Base-by-base conservation (phyloP, 2,113 vertebrate species). In the Psephotus haematonotus region DNA sequence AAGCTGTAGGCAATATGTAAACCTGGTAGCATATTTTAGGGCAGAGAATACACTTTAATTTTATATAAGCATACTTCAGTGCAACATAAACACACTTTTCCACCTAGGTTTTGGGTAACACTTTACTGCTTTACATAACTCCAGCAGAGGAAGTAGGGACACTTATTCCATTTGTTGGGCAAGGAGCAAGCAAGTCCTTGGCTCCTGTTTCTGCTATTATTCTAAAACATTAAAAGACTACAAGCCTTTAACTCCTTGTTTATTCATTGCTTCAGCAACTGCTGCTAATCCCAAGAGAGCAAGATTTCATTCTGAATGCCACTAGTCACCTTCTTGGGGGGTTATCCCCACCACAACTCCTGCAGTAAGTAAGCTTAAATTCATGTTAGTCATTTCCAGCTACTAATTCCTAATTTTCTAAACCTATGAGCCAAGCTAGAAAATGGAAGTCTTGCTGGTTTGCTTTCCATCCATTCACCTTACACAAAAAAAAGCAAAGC, bases 331-430 rank as follows among this genome's bases (percentile, higher is more conserved):
- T 79, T 83, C 72, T 31, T 5, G 47, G 25, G 25, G 25, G 33
- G 53, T 69, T 68, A 84, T 39, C 10, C 17, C 9, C 28, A 59
- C 15, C 29, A 70, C 15, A 87, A n/a, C 3, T 69, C n/a, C 25
- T 82, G 25, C 31, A 67, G 29, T 83, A 91, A 90, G 28, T 27
- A 74, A 83, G n/a, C 13, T 23, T 82, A 91, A 88, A 95, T 87
- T 76, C 11, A 50, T 59, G 24, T 77, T 74, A 65, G 31, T 60
- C 55, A 83, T 74, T 82, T 76, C 49, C 10, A 37, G 35, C 7
- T 92, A 10, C 50, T 43, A 91, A 82, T 78, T 93, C 47, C 39
- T 62, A 69, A 65, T 52, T 89, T 83, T 72, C 23, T 72, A 46
- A 13, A 72, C 35, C 72, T 50, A 29, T 49, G 43, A 96, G 39